A percentile compares a stretch with the other conserved stretches of the same genome.
These are phyloP conservation scores for Melanitta fusca DNA, from an alignment of 2,797 vertebrate genomes.

Conservation along the genomic window DNA sequence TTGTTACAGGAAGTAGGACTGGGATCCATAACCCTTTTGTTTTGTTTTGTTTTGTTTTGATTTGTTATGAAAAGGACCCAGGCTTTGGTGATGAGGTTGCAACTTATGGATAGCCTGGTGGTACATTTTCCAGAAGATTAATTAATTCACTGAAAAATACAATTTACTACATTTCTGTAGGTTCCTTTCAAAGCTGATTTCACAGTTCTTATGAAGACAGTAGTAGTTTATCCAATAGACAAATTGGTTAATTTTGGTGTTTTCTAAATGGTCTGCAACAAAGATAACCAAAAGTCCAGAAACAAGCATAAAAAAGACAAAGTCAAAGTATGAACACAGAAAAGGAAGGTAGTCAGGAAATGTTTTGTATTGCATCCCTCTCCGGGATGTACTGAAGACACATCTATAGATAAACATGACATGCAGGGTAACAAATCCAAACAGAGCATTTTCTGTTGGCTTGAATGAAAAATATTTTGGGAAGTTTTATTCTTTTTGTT, in stretches of 20 bases:
- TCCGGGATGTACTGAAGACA: neutral
- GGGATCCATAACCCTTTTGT: neutral
- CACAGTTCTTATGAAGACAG: neutral
- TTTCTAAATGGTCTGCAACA: neutral
- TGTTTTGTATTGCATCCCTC: neutral
- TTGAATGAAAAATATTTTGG: neutral
- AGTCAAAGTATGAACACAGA: neutral
- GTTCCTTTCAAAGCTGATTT: neutral
- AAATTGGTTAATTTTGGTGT: neutral
- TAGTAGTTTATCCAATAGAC: neutral
- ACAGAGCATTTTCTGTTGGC: neutral
- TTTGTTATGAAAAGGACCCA: neutral
- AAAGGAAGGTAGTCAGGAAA: neutral
- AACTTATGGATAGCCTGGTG: neutral
- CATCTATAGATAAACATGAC: neutral
- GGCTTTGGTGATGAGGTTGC: neutral
- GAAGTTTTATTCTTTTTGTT: neutral
- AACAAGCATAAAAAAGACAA: neutral
- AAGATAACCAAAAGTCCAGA: neutral
- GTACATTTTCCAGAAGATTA: neutral
- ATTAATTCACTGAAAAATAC: neutral
- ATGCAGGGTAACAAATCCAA: neutral
- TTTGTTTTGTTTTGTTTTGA: too few species aligned
- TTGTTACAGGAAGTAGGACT: neutral
- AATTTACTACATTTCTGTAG: neutral